These are phyloP conservation scores for Syrista parreyssii DNA, from an alignment of 2,888 invertebrate genomes.

Conservation along the genomic window DNA sequence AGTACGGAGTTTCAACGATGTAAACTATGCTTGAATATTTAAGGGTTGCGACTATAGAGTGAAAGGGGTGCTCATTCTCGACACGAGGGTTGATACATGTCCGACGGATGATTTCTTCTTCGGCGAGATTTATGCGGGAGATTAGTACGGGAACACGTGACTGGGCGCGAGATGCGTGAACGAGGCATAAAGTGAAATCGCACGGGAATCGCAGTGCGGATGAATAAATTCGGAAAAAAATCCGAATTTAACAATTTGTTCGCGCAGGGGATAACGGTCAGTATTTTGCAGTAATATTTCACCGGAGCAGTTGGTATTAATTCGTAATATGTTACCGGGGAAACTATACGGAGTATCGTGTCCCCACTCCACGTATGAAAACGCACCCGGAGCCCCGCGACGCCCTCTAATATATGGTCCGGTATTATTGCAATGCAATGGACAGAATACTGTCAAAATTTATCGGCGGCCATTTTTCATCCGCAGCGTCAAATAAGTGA, in stretches of 20 bases:
- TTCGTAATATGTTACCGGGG: constrained; percentile 66
- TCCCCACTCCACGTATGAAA: constrained; percentile 6
- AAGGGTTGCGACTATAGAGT: background rate
- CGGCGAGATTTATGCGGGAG: background rate
- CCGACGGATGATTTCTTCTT: background rate
- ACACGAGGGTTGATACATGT: background rate
- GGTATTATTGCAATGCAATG: constrained; percentile 67
- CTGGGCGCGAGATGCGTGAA: background rate
- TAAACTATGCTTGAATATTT: background rate
- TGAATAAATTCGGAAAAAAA: constrained; percentile 54
- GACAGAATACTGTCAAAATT: constrained; percentile 67
- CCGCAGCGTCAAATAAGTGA: constrained; percentile 63
- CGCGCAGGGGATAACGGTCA: constrained; percentile 61
- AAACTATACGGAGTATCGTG: constrained; percentile 60
- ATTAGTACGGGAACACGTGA: background rate
- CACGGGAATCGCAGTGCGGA: constrained; percentile 9
- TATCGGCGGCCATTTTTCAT: constrained; percentile 66
- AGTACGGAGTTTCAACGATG: background rate
- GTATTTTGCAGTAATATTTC: constrained; percentile 67
- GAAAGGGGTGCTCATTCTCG: background rate
- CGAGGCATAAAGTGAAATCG: constrained; percentile 16
- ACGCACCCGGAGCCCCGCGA: constrained; percentile 41
- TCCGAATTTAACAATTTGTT: constrained; percentile 55
- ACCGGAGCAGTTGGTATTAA: constrained; percentile 67
- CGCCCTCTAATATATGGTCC: constrained; percentile 64